Evolutionary conservation across 2,888 invertebrate species (phyloP).

Genomic region (Physocephala rufipes): DNA sequence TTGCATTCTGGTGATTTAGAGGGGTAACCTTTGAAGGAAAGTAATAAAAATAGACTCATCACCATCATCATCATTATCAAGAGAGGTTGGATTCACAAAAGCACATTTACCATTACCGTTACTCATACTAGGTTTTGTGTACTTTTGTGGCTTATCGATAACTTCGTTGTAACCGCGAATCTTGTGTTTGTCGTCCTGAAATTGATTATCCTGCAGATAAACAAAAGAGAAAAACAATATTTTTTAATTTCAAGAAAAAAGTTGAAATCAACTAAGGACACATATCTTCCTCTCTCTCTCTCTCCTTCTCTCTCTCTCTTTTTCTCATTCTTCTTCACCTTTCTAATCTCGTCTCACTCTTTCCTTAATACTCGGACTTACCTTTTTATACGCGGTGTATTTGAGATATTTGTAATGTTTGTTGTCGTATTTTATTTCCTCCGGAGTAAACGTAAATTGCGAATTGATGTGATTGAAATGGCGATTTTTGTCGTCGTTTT

Average conservation of each 20-base stretch:
- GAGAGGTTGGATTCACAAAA: not conserved
- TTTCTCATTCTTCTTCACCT: not conserved
- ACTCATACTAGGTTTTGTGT: constrained; percentile 57
- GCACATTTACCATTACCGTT: constrained; percentile 48
- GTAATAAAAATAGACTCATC: not conserved
- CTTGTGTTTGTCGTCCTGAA: constrained; percentile 69
- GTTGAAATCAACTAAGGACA: not conserved
- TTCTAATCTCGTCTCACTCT: too few relatives aligned
- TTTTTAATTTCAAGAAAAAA: not conserved
- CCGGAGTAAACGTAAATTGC: constrained; percentile 75
- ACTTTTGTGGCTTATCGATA: constrained; percentile 65
- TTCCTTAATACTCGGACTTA: constrained; percentile 49
- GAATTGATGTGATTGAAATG: constrained; percentile 67
- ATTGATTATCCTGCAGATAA: constrained; percentile 65
- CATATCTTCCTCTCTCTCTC: not conserved
- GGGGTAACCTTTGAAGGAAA: constrained; percentile 55
- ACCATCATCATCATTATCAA: too few relatives aligned
- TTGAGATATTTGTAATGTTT: constrained; percentile 82
- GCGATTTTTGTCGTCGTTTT: constrained; percentile 66
- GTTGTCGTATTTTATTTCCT: constrained; percentile 81
- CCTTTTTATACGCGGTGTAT: constrained; percentile 77
- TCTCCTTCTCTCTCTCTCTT: not conserved
- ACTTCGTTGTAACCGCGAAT: constrained; percentile 77
- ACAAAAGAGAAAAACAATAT: not conserved
- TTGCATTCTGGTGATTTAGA: constrained; percentile 69